These are phyloP conservation scores for Sebastes reedi DNA, from an alignment of 2,797 vertebrate species.

Conservation along the genomic window DNA sequence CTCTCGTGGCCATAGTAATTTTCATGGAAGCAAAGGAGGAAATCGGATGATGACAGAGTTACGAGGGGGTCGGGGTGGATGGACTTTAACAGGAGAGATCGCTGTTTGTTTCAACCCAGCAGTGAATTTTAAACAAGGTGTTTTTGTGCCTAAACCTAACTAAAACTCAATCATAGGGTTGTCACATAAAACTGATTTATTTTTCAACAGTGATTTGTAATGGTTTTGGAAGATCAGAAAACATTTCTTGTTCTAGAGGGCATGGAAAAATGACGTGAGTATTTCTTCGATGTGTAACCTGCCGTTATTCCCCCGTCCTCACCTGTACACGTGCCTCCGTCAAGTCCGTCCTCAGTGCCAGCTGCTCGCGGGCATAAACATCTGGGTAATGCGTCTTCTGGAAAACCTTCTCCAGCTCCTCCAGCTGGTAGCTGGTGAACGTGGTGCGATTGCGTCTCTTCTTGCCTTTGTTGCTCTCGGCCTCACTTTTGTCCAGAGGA, in stretches of 20 bases:
- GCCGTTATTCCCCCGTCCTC: constrained; percentile 22
- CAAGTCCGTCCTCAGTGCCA: constrained; percentile 95
- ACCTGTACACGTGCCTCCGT: constrained; percentile 97
- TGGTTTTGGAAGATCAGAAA: not conserved
- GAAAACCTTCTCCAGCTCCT: constrained; percentile 97
- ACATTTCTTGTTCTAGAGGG: not conserved
- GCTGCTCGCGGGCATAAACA: constrained; percentile 94
- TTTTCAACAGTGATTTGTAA: not conserved
- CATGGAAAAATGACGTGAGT: not conserved
- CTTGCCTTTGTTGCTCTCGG: constrained; percentile 96
- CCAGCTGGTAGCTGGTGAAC: constrained; percentile 96
- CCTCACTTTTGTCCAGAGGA: constrained; percentile 91
- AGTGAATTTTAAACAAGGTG: not conserved
- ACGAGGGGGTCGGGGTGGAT: not conserved
- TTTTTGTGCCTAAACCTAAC: not conserved
- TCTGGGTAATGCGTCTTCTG: constrained; percentile 98
- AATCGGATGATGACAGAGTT: not conserved
- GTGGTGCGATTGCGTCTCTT: constrained; percentile 95
- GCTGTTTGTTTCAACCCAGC: not conserved
- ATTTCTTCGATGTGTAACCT: not conserved
- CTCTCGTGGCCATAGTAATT: not conserved
- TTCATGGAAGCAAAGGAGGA: not conserved
- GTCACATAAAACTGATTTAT: not conserved
- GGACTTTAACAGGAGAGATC: not conserved
- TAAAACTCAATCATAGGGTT: not conserved